Percentiles rank a stretch among this genome's conserved stretches.
These are phyloP conservation scores for Sturnira hondurensis DNA, from an alignment of 2,113 vertebrate genomes.

Conservation along the genomic window DNA sequence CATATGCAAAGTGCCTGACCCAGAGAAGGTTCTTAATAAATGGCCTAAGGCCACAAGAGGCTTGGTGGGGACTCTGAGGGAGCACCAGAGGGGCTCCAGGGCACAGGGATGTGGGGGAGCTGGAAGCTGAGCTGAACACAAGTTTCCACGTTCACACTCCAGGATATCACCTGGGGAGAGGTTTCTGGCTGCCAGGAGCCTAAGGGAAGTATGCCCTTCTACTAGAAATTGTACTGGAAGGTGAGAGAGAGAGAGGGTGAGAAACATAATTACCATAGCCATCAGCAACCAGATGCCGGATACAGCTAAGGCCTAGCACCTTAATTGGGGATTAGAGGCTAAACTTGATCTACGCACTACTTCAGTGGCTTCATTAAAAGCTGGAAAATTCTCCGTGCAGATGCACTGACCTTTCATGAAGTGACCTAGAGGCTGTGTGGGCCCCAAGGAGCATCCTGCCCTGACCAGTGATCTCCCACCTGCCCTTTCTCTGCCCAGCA, in stretches of 20 bases:
- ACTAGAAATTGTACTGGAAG: background rate
- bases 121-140: background rate
- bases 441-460: background rate
- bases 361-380: slow-evolving; percentile 57
- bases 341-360: background rate
- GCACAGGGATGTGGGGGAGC: background rate
- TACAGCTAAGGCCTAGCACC: slow-evolving; percentile 3
- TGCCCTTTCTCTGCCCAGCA: background rate
- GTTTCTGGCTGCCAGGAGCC: background rate
- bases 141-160: background rate
- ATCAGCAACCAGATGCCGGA: slow-evolving; percentile 59
- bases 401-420: slow-evolving; percentile 46
- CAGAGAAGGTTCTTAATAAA: background rate
- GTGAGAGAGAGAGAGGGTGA: background rate
- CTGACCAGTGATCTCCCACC: background rate
- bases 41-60: background rate
- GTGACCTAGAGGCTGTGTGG: background rate
- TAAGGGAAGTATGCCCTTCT: background rate
- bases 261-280: background rate
- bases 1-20: background rate
- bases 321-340: slow-evolving; percentile 71
- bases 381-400: slow-evolving; percentile 65
- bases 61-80: no score
- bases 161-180: background rate
- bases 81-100: background rate